Percentiles rank a stretch among this genome's conserved stretches.
These are phyloP conservation scores for Drosophila koepferae DNA, from an alignment of 2,888 invertebrate species.

Conservation along the genomic window DNA sequence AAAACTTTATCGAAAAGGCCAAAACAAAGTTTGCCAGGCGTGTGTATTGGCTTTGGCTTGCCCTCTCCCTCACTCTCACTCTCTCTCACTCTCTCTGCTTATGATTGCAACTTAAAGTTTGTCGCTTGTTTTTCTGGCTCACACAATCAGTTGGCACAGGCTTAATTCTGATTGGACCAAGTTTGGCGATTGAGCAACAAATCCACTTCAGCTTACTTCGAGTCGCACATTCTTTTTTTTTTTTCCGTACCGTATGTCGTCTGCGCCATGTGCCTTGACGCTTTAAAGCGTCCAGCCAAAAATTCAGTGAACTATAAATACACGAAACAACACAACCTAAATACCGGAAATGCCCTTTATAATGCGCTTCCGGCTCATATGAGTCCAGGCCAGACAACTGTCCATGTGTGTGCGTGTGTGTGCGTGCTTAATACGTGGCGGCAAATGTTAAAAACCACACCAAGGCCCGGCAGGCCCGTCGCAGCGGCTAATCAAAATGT, in stretches of 20 bases:
- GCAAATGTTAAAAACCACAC: slow-evolving; percentile 69
- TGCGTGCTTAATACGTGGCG: slow-evolving; percentile 32
- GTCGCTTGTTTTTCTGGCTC: slow-evolving; percentile 28
- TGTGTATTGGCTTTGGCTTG: slow-evolving; percentile 54
- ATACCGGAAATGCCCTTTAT: slow-evolving; percentile 81
- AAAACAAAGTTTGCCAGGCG: slow-evolving; percentile 42
- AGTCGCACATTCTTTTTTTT: slow-evolving; percentile 41
- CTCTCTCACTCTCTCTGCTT: slow-evolving; percentile 24
- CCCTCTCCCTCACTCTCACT: background rate
- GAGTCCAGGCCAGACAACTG: slow-evolving; percentile 52
- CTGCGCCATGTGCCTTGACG: slow-evolving; percentile 26
- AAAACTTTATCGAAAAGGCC: slow-evolving; percentile 47
- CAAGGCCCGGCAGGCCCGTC: slow-evolving; percentile 13
- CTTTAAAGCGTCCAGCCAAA: slow-evolving; percentile 47
- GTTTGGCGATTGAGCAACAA: slow-evolving; percentile 29
- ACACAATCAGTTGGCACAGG: slow-evolving; percentile 32
- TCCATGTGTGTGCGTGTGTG: background rate
- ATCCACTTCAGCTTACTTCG: slow-evolving; percentile 26
- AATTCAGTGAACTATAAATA: slow-evolving; percentile 48
- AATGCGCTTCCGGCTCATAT: slow-evolving; percentile 78
- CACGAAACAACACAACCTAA: slow-evolving; percentile 55
- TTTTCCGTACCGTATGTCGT: slow-evolving; percentile 45
- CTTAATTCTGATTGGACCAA: slow-evolving; percentile 68
- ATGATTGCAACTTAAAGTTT: slow-evolving; percentile 68
- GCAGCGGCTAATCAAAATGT: slow-evolving; percentile 74